A percentile compares a stretch with the other conserved stretches of the same genome.
Evolutionary conservation across 37 sponge, comb jelly and placozoan genomes (phyloP).

Genomic region (Cliona cf. orientalis): DNA sequence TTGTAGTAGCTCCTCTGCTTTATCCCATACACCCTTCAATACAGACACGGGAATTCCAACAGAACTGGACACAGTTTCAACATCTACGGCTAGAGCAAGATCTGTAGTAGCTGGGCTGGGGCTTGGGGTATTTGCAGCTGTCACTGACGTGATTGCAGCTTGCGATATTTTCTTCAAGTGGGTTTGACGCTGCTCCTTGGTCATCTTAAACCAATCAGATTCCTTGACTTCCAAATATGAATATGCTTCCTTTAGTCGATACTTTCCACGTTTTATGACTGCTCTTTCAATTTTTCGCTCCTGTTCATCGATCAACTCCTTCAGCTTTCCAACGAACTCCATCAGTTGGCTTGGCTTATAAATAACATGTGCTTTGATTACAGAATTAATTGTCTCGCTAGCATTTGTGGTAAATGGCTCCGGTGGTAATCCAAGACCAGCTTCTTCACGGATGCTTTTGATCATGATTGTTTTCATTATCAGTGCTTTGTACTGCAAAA

Average conservation of each 20-base stretch:
- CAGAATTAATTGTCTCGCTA: constrained; percentile 17
- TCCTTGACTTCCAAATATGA: constrained; percentile 29
- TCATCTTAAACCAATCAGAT: constrained; percentile 42
- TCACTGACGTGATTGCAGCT: too few species aligned
- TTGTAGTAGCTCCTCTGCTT: too few species aligned
- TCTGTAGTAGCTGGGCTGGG: too few species aligned
- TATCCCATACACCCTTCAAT: too few species aligned
- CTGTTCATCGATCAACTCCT: constrained; percentile 47
- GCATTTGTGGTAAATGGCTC: constrained; percentile 23
- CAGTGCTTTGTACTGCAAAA: constrained; percentile 10
- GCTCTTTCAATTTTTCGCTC: constrained; percentile 52
- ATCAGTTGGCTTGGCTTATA: constrained; percentile 32
- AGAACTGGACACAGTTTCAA: too few species aligned
- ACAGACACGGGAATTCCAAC: too few species aligned
- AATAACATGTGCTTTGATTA: constrained; percentile 13
- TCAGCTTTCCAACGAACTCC: constrained; percentile 27
- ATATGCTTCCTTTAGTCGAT: constrained; percentile 19
- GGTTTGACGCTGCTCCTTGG: constrained; percentile 14
- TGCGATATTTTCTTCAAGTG: constrained; percentile 27
- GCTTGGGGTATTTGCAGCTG: too few species aligned
- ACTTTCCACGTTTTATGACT: constrained; percentile 51
- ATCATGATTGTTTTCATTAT: background rate
- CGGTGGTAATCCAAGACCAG: constrained; percentile 38
- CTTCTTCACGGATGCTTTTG: constrained; percentile 8
- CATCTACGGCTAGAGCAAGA: too few species aligned